Evolutionary conservation across 2,888 invertebrate species (phyloP).

Genomic region (Tridacna gigas): DNA sequence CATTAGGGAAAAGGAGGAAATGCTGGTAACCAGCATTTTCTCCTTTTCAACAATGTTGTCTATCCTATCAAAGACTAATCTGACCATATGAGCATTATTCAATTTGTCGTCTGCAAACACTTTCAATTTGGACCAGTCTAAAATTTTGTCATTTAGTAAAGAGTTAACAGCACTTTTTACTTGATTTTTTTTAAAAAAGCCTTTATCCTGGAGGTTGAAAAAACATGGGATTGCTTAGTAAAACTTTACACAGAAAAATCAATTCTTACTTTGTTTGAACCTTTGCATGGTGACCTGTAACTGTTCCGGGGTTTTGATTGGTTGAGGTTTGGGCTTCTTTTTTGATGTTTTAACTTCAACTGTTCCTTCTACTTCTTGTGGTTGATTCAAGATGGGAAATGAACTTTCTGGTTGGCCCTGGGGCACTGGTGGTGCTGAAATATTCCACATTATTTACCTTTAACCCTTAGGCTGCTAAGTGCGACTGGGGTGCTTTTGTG

Average conservation of each 20-base stretch:
- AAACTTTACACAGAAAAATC: no score
- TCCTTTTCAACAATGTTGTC: background rate
- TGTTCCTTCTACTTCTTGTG: conserved; percentile 54
- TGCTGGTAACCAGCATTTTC: background rate
- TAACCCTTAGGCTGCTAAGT: no score
- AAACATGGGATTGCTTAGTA: no score
- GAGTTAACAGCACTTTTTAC: no score
- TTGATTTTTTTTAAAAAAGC: no score
- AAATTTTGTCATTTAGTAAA: no score
- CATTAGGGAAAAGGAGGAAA: background rate
- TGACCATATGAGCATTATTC: no score
- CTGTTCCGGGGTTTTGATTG: conserved; percentile 62
- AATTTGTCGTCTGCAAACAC: no score
- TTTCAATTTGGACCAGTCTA: no score
- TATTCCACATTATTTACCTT: background rate
- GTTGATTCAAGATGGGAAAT: conserved; percentile 36
- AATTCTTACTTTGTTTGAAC: conserved; percentile 54
- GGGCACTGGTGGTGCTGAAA: background rate
- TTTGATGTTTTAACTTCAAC: conserved; percentile 60
- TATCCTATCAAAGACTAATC: no score
- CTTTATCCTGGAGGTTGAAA: no score
- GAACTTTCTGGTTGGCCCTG: conserved; percentile 2
- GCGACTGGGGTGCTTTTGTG: no score
- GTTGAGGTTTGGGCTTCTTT: conserved; percentile 55
- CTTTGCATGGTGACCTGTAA: conserved; percentile 58